Base-by-base conservation (phyloP, 2,797 vertebrate genomes). In the Pangasius larnaudii region DNA sequence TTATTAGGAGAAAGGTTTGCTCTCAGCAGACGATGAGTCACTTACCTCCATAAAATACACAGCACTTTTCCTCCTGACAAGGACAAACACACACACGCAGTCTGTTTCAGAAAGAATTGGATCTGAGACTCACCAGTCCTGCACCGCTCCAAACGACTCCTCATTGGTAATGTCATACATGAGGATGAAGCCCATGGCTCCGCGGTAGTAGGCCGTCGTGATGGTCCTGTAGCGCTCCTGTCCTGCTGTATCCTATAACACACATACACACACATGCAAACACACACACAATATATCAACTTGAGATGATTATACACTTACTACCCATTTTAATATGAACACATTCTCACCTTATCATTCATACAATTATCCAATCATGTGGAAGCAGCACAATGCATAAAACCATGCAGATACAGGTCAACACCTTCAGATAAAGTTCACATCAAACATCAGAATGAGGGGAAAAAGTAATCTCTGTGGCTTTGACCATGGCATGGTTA, bases 101-200 rank as follows among this genome's bases (percentile, higher is more conserved):
- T 59, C 83, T 24, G 51, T 84, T 86, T 61, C 8, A 72, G 69
- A 88, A 77, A 84, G 56, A 39, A 11, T 36, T 24, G 5, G 16
- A 71, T 36, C 9, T 10, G 27, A 85, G 84, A 94, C 96, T 96
- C 92, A 97, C 97, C 97, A 97, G 8, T 97, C 97, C 92, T 97
- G 97, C 13, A 97, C 96, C 0, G 96, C 96, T 56, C 94, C 96
- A 91, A 97, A 97, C 9, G 97, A 97, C 53, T 97, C 96, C 92
- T 97, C 96, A 81, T 97, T 97, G 1, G 96, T 97, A 92, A 97
- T 96, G 92, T 97, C 96, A 88, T 97, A 97, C 96, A 97, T 97
- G 93, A 97, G 93, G 93, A 97, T 96, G 93, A 97, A 97, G 67
- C 97, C 96, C 97, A 97, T 97, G 89, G 97, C 97, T 5, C 97